Conservation (phyloP, 2,797 vertebrate species). For the Pelodytes ibericus region DNA sequence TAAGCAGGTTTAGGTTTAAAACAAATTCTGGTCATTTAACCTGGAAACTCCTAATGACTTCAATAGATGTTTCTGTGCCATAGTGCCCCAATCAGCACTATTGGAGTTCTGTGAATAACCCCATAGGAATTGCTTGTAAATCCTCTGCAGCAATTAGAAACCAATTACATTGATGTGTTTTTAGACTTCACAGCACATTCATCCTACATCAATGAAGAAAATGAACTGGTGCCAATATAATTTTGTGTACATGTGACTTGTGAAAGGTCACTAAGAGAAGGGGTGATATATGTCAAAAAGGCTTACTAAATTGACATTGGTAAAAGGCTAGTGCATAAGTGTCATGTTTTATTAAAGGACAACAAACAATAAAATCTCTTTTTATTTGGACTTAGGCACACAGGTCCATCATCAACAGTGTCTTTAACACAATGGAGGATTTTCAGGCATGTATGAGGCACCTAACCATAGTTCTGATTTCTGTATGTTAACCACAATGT, state of each 20-base stretch:
- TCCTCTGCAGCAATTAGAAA: slow-evolving; percentile 1
- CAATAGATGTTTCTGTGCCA: neutral
- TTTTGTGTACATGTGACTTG: neutral
- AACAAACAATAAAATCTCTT: neutral
- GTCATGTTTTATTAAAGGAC: neutral
- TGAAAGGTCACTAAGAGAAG: neutral
- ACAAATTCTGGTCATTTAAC: neutral
- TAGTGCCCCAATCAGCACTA: neutral
- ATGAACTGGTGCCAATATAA: neutral
- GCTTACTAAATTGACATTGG: neutral
- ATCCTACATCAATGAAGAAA: slow-evolving; percentile 3
- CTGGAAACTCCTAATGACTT: neutral
- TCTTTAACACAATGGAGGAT: too few species aligned
- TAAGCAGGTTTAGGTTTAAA: neutral
- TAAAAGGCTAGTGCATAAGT: neutral
- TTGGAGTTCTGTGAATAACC: slow-evolving; percentile 5
- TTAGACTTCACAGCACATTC: slow-evolving; percentile 8
- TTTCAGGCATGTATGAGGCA: too few species aligned
- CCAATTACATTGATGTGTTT: slow-evolving; percentile 1
- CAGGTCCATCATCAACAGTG: too few species aligned
- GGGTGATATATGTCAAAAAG: neutral
- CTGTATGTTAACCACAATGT: too few species aligned
- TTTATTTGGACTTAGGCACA: too few species aligned
- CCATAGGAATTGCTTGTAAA: neutral
- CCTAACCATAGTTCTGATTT: too few species aligned